Conservation (phyloP, 2,888 invertebrate genomes). For the Cenopis cana region DNA sequence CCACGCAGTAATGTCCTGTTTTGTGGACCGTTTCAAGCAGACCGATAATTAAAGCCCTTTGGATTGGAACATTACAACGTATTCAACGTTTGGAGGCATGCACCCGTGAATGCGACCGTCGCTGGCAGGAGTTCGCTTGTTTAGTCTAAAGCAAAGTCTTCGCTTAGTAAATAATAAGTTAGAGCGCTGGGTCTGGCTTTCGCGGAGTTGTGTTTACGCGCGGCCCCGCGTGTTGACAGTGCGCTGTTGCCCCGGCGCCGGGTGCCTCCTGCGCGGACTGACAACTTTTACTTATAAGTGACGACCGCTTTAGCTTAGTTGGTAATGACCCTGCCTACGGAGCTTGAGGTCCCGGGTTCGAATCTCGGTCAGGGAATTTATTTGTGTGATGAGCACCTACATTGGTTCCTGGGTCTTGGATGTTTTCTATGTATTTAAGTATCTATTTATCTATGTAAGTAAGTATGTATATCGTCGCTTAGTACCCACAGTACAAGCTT, state of each 20-base stretch:
- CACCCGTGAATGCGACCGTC: slow-evolving; percentile 49
- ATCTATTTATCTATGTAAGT: no score
- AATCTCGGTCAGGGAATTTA: no score
- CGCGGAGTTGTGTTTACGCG: slow-evolving; percentile 67
- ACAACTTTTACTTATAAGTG: slow-evolving; percentile 31
- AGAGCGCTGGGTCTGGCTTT: slow-evolving; percentile 62
- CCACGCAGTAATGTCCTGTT: slow-evolving; percentile 21
- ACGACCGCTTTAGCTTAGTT: no score
- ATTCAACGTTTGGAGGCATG: slow-evolving; percentile 40
- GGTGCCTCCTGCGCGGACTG: slow-evolving; percentile 14
- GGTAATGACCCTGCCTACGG: no score
- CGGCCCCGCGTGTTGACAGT: slow-evolving; percentile 53
- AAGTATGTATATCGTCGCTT: no score
- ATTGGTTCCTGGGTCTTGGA: no score
- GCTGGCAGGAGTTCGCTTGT: slow-evolving; percentile 62
- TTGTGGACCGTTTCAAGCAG: slow-evolving; percentile 14
- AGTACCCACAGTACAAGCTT: no score
- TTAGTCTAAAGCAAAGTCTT: slow-evolving; percentile 63
- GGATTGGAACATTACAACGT: slow-evolving; percentile 41
- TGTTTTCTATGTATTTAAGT: no score
- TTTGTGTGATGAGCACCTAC: no score
- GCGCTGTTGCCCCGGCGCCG: slow-evolving; percentile 10
- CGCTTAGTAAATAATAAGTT: slow-evolving; percentile 69
- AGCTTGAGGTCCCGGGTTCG: no score
- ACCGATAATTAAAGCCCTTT: slow-evolving; percentile 32